A percentile compares a stretch with the other conserved stretches of the same genome.
Conservation (phyloP, 1,140 invertebrate species). For the Chrysoperla carnea region DNA sequence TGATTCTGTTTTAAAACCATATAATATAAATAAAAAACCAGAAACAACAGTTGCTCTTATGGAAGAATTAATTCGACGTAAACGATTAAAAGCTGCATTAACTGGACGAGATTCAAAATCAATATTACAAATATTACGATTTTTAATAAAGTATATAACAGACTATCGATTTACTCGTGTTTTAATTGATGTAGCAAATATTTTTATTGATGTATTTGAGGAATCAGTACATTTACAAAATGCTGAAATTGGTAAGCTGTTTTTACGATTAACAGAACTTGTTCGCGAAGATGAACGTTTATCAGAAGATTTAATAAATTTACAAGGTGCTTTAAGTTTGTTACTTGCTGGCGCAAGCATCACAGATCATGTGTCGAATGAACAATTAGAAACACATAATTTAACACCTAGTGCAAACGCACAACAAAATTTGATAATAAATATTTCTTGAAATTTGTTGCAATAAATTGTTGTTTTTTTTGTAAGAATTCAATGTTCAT, state of each 20-base stretch:
- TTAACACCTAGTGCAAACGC: conserved; percentile 36
- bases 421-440: conserved; percentile 38
- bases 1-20: conserved; percentile 44
- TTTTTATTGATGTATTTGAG: conserved; percentile 57
- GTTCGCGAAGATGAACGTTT: conserved; percentile 48
- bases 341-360: conserved; percentile 37
- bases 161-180: conserved; percentile 53
- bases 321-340: conserved; percentile 52
- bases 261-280: conserved; percentile 36
- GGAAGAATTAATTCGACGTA: conserved; percentile 65
- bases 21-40: conserved; percentile 43
- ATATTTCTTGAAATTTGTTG: conserved; percentile 23
- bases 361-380: conserved; percentile 12
- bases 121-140: conserved; percentile 47
- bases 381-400: conserved; percentile 14
- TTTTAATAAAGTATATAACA: conserved; percentile 57
- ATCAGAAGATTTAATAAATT: conserved; percentile 33
- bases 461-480: background rate
- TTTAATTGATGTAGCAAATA: conserved; percentile 51
- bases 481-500: too few relatives aligned
- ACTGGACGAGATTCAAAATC: conserved; percentile 45
- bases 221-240: conserved; percentile 32
- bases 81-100: conserved; percentile 52
- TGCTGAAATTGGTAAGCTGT: conserved; percentile 34
- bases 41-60: conserved; percentile 62